Base-by-base conservation (phyloP, 2,113 vertebrate species). In the Cacatua alba region DNA sequence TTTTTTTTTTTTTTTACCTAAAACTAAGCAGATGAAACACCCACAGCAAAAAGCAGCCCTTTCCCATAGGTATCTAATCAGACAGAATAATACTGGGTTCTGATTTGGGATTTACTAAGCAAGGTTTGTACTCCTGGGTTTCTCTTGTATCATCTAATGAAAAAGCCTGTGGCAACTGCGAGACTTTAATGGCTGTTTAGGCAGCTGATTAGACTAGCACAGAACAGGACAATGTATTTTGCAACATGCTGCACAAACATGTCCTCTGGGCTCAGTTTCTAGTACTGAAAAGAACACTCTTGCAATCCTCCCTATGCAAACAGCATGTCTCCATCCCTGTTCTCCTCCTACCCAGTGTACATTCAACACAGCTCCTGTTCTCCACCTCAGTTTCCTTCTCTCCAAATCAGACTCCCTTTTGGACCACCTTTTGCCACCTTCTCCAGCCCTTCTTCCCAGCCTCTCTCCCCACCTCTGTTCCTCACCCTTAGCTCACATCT, bases 241-340 rank as follows among this genome's bases (percentile, higher is more conserved):
- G 57, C 48, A 14, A 43, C 26, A 17, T 0, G 0, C 18, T 39
- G 33, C 48, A 37, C 62, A 79, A 35, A 24, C 2, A 0, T 5
- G 7, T 75, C 18, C 69, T 76, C 78, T 71, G 57, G 78, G 43
- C 29, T 88, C 84, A 71, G 62, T 31, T 89, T 84, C 75, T 43
- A n/a, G 11, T 23, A 55, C 57, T 17, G 26, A 31, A 39, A 68
- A 94, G 25, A 15, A 39, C 0, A 2, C 33, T 43, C 11, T 35
- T 23, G 48, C 55, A 70, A 33, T 35, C 13, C 37, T 76, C 9
- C 26, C 14, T 21, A 1, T 41, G 41, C 53, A 69, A 90, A 48
- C 8, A 55, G 43, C 9, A 6, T 1, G 7, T 49, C 39, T 81
- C 35, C 39, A 14, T 46, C 19, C 28, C 21, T 53, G 7, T 29